These are phyloP conservation scores for Drosophila pruinosa DNA, from an alignment of 1,140 invertebrate species.

Conservation along the genomic window DNA sequence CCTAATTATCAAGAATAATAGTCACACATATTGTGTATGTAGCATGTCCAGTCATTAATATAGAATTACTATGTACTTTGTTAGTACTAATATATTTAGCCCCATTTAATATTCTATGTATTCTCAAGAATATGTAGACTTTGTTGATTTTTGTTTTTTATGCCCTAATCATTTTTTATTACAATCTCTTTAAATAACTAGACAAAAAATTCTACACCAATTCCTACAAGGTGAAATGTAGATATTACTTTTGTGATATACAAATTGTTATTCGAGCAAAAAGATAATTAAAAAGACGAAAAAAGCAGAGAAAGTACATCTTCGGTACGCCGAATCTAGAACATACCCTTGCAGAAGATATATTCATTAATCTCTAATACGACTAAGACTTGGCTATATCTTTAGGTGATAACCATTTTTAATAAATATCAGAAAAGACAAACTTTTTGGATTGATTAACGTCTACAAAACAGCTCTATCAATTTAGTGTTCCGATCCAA, in stretches of 20 bases:
- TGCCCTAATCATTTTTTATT: constrained; percentile 37
- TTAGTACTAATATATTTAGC: constrained; percentile 60
- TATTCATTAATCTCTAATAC: background rate
- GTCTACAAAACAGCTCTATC: background rate
- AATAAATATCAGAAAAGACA: constrained; percentile 29
- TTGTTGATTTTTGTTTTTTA: constrained; percentile 25
- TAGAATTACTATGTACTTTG: constrained; percentile 50
- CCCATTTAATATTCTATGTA: constrained; percentile 47
- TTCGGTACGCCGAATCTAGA: constrained; percentile 30
- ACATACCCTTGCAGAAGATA: constrained; percentile 32
- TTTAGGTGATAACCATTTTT: background rate
- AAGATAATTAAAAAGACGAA: constrained; percentile 40
- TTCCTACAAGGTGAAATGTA: constrained; percentile 78
- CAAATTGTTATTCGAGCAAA: constrained; percentile 77
- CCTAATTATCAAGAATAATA: constrained; percentile 45
- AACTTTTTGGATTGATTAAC: constrained; percentile 22
- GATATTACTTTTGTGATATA: constrained; percentile 81
- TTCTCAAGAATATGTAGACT: constrained; percentile 33
- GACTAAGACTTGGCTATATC: constrained; percentile 13
- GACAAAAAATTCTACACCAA: constrained; percentile 59
- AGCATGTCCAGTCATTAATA: constrained; percentile 58
- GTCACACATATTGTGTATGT: constrained; percentile 59
- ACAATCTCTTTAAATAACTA: constrained; percentile 35
- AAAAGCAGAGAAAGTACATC: constrained; percentile 4
- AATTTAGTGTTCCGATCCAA: constrained; percentile 40